Percentiles rank a stretch among this genome's conserved stretches.
These are phyloP conservation scores for Rhorus exstirpatorius DNA, from an alignment of 2,888 invertebrate genomes.

Conservation along the genomic window DNA sequence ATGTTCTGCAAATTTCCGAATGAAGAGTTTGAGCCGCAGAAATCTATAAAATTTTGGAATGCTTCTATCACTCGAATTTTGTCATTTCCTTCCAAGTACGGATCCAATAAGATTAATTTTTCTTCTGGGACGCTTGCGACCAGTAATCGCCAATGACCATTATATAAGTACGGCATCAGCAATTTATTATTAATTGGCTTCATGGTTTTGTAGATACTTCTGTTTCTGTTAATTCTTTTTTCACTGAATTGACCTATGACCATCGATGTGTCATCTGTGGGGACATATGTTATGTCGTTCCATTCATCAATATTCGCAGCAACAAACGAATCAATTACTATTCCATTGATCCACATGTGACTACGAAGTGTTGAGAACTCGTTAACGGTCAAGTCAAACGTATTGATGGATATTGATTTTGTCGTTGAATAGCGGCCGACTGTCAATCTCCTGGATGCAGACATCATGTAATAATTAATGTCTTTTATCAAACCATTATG, in stretches of 20 bases:
- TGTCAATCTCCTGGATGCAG: slow-evolving; percentile 28
- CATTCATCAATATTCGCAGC: slow-evolving; percentile 22
- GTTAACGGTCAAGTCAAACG: slow-evolving; percentile 24
- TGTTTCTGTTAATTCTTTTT: slow-evolving; percentile 1
- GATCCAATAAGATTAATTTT: slow-evolving; percentile 47
- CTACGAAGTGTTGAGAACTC: slow-evolving; percentile 36
- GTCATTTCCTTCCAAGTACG: slow-evolving; percentile 38
- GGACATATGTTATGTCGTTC: slow-evolving; percentile 7
- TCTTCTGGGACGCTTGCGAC: slow-evolving; percentile 27
- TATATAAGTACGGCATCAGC: slow-evolving; percentile 52
- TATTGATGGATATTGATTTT: not conserved
- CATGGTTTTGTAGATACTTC: not conserved
- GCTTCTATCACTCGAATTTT: slow-evolving; percentile 35
- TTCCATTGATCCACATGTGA: slow-evolving; percentile 25
- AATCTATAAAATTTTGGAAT: slow-evolving; percentile 47
- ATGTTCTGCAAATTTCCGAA: slow-evolving; percentile 27
- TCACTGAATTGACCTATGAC: slow-evolving; percentile 44
- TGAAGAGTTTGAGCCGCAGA: slow-evolving; percentile 12
- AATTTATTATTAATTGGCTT: slow-evolving; percentile 11
- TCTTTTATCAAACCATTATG: slow-evolving; percentile 48
- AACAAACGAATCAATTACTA: slow-evolving; percentile 27
- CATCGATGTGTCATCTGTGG: slow-evolving; percentile 25
- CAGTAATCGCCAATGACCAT: slow-evolving; percentile 53
- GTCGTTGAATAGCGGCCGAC: slow-evolving; percentile 33
- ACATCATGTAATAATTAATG: slow-evolving; percentile 50